Evolutionary conservation across 2,888 invertebrate genomes (phyloP).

Genomic region (Glomeris marginata): DNA sequence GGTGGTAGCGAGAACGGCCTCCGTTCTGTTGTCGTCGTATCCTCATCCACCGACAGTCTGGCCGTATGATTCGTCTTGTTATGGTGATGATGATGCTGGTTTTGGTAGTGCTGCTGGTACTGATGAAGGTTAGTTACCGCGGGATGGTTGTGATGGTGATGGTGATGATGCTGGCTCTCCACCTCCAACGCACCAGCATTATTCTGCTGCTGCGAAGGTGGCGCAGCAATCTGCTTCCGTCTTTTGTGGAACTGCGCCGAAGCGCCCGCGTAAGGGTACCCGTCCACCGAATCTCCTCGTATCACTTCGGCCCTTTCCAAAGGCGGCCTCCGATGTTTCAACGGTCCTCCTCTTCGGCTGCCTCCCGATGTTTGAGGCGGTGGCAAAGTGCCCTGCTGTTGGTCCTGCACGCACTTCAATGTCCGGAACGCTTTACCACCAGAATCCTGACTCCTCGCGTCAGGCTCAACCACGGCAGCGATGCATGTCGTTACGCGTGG

Average conservation of each 20-base stretch:
- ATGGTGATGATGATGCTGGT: slow-evolving; percentile 28
- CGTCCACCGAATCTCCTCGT: slow-evolving; percentile 3
- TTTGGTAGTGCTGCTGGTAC: too few species aligned
- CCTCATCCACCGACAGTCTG: slow-evolving; percentile 31
- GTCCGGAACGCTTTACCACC: too few species aligned
- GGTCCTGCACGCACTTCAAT: too few species aligned
- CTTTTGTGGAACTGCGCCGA: neutral
- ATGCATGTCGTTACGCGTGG: too few species aligned
- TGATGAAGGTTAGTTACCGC: too few species aligned
- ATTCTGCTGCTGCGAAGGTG: neutral
- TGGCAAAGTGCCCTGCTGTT: too few species aligned
- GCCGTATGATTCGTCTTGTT: slow-evolving; percentile 23
- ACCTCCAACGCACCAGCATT: too few species aligned
- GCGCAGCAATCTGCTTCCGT: neutral
- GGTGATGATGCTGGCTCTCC: neutral
- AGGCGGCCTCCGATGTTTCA: slow-evolving; percentile 11
- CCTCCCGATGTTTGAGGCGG: too few species aligned
- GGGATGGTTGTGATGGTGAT: neutral
- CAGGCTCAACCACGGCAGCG: too few species aligned
- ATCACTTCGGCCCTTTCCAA: slow-evolving; percentile 8
- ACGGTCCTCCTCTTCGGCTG: too few species aligned
- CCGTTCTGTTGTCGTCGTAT: slow-evolving; percentile 23
- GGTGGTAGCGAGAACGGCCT: too few species aligned
- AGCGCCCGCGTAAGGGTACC: neutral
- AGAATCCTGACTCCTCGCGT: too few species aligned